Conservation (phyloP, 2,797 vertebrate species). For the Podargus strigoides region DNA sequence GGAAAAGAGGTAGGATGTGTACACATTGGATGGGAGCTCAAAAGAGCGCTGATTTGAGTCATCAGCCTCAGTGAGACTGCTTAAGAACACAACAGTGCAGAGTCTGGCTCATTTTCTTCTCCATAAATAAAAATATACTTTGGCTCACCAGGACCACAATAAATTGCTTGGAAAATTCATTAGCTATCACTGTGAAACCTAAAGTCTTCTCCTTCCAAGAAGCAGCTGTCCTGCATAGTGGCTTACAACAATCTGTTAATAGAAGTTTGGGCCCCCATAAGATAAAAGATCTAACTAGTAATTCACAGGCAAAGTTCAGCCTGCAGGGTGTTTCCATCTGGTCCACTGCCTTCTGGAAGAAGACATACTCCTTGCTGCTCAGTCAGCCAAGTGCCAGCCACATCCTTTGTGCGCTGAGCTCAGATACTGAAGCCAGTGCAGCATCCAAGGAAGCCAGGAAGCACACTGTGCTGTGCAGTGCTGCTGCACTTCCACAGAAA, state of each 20-base stretch:
- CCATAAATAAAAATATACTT: background rate
- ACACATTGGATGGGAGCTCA: background rate
- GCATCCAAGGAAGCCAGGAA: background rate
- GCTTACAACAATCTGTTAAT: background rate
- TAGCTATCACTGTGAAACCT: background rate
- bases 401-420: background rate
- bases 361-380: background rate
- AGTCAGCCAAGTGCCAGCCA: background rate
- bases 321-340: background rate
- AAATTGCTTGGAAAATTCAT: background rate
- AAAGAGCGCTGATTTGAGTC: background rate
- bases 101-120: background rate
- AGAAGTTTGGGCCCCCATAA: background rate
- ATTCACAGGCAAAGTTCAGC: background rate
- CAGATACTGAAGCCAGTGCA: background rate
- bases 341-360: background rate
- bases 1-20: background rate
- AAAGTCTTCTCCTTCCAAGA: background rate
- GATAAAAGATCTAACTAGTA: background rate
- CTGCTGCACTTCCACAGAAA: background rate
- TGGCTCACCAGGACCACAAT: background rate
- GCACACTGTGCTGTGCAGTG: background rate
- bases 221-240: background rate
- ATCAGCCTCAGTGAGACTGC: background rate
- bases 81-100: background rate